phyloP scores from a whole-genome alignment of 2,888 invertebrate species.

The Ferdinandea cuprea region DNA sequence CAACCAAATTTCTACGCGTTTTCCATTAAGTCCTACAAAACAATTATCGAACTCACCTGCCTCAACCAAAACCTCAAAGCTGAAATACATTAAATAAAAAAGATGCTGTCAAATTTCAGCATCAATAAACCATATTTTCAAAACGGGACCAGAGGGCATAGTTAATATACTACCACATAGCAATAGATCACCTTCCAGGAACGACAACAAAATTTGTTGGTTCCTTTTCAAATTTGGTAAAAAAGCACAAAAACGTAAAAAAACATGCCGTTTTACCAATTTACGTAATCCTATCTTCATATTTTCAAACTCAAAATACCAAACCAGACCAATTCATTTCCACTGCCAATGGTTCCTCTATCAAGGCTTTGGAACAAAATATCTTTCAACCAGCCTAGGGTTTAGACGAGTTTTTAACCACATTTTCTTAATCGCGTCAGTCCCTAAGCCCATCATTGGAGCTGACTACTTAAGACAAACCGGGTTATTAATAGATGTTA shows the following conservation, averaged over 20 bases:
- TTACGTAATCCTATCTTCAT: not conserved
- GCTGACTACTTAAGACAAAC: conserved; percentile 36
- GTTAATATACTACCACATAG: not conserved
- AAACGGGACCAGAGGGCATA: too few relatives aligned
- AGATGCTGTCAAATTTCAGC: too few relatives aligned
- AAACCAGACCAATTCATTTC: conserved; percentile 1
- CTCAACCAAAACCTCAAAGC: too few relatives aligned
- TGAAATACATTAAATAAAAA: too few relatives aligned
- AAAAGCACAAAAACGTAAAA: not conserved
- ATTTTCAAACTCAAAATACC: not conserved
- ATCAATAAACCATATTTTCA: too few relatives aligned
- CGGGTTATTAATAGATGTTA: conserved; percentile 26
- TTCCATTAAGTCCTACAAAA: too few relatives aligned
- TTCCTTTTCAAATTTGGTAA: not conserved
- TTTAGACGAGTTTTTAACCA: conserved; percentile 36
- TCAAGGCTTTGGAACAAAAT: conserved; percentile 1
- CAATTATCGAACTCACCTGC: too few relatives aligned
- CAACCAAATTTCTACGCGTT: too few relatives aligned
- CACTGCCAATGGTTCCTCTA: not conserved
- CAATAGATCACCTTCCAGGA: not conserved
- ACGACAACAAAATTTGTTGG: not conserved
- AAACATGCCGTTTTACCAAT: not conserved
- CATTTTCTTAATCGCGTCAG: conserved; percentile 29
- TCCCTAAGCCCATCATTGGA: conserved; percentile 36
- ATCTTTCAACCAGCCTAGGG: conserved; percentile 4